phyloP scores from a whole-genome alignment of 2,888 invertebrate species.

The Heliconius aoede region DNA sequence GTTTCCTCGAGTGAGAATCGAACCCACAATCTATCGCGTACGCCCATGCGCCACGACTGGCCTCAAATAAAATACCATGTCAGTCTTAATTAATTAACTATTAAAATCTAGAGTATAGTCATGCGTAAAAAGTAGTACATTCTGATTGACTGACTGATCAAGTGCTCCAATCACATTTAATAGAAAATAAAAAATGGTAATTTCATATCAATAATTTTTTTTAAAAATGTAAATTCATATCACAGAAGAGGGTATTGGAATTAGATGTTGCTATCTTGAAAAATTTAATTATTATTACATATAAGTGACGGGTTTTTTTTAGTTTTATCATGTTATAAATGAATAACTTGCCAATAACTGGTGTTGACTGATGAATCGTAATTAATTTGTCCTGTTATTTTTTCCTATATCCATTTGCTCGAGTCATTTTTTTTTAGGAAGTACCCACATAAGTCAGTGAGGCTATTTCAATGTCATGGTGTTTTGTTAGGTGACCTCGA shows the following conservation, averaged over 20 bases:
- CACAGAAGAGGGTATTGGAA: background rate
- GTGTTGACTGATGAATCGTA: background rate
- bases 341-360: background rate
- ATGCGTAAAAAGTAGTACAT: slow-evolving; percentile 15
- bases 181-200: background rate
- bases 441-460: background rate
- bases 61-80: background rate
- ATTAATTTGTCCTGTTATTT: background rate
- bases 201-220: background rate
- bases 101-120: background rate
- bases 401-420: background rate
- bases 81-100: background rate
- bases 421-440: background rate
- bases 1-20: too few species aligned
- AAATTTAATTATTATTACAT: background rate
- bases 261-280: background rate
- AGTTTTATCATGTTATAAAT: background rate
- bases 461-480: slow-evolving; percentile 13
- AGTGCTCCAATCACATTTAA: background rate
- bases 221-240: background rate
- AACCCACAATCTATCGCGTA: too few species aligned
- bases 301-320: slow-evolving; percentile 1
- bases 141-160: background rate
- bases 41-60: too few species aligned
- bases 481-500: slow-evolving; percentile 29